Base-by-base conservation (phyloP, 2,113 vertebrate genomes). In the Catharus fuscescens region DNA sequence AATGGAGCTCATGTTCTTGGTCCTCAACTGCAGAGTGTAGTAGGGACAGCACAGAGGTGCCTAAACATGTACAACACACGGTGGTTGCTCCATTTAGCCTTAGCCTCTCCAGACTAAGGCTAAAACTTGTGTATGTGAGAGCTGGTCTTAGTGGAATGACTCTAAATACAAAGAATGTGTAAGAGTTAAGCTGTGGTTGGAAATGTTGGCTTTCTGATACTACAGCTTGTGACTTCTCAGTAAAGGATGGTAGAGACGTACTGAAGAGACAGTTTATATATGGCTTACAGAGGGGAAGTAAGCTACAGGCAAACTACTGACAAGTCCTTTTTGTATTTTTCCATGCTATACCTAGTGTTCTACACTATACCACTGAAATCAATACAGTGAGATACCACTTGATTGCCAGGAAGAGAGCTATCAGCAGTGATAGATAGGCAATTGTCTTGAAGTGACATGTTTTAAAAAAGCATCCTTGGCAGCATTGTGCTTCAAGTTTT, bases 331-430 rank as follows among this genome's bases (percentile, higher is more conserved):
- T 25, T 80, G n/a, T 84, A 72, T 79, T 92, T 92, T 92, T 85
- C 36, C 24, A 9, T 1, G 2, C 38, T 65, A 3, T 84, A 54
- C 18, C 26, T 57, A 25, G 17, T 64, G 48, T 47, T 76, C 52
- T 70, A 57, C 18, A 40, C 21, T 44, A 12, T 47, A 69, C 52
- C 54, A 59, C 32, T 77, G 69, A 84, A 91, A 91, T 92, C 70
- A 82, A 76, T 89, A 69, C 14, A 23, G 13, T 42, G 42, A 90
- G 42, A 38, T 77, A 83, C 34, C 14, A n/a, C 50, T 80, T 82
- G 81, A 72, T 79, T 95, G 73, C 61, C 91, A 77, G 92, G 89
- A 95, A 92, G 36, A 57, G 14, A 85, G 21, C 48, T 40, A 50
- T 78, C 56, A 67, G 19, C n/a, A 48, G 10, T 79, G 40, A 67